Evolutionary conservation across 1,140 invertebrate genomes (phyloP).

Genomic region (Asobara japonica): DNA sequence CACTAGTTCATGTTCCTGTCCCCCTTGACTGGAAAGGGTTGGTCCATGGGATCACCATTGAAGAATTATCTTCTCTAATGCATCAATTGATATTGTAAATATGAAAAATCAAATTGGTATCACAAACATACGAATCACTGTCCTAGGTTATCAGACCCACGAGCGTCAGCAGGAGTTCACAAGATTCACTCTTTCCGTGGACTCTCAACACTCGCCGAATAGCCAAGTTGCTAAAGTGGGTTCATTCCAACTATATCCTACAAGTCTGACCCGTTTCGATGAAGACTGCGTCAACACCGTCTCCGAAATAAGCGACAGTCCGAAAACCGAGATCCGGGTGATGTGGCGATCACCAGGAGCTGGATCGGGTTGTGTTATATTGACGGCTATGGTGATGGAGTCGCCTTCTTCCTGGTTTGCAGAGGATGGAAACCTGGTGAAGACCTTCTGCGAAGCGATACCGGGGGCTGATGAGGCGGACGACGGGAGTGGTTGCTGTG

Average conservation of each 20-base stretch:
- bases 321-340: constrained; percentile 87
- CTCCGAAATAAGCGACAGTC: constrained; percentile 78
- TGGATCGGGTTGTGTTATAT: constrained; percentile 85
- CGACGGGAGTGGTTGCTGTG: constrained; percentile 75
- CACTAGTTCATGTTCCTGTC: too few relatives aligned
- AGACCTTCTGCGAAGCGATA: constrained; percentile 84
- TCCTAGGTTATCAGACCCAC: constrained; percentile 64
- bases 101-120: too few relatives aligned
- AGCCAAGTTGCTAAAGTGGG: constrained; percentile 71
- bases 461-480: constrained; percentile 60
- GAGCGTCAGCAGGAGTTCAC: constrained; percentile 83
- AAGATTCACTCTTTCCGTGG: constrained; percentile 82
- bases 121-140: not conserved
- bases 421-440: constrained; percentile 85
- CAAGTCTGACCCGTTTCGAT: constrained; percentile 81
- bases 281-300: constrained; percentile 89
- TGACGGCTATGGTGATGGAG: constrained; percentile 89
- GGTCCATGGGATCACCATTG: too few relatives aligned
- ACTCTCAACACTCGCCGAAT: constrained; percentile 70
- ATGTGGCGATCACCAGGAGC: constrained; percentile 89
- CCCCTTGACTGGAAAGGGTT: too few relatives aligned
- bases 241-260: constrained; percentile 84
- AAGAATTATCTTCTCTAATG: too few relatives aligned
- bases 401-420: constrained; percentile 85
- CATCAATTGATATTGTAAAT: too few relatives aligned